These are phyloP conservation scores for Sturnus vulgaris DNA, from an alignment of 2,113 vertebrate genomes.

Conservation along the genomic window DNA sequence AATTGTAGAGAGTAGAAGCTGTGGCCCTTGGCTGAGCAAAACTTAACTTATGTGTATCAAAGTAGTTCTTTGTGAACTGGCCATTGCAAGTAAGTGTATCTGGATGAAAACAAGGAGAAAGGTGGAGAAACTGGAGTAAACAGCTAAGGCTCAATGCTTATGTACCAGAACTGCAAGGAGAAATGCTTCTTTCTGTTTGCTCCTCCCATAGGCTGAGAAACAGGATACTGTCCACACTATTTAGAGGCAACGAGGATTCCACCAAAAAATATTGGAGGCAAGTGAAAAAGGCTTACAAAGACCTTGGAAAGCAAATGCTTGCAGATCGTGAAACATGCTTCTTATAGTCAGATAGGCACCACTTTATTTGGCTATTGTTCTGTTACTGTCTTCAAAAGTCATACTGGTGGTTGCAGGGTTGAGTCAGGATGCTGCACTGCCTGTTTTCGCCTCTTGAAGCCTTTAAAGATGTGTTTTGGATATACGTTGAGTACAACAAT, in stretches of 20 bases:
- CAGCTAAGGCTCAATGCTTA: neutral
- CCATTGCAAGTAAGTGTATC: neutral
- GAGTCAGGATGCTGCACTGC: neutral
- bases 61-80: neutral
- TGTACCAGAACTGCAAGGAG: neutral
- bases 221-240: neutral
- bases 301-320: neutral
- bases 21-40: neutral
- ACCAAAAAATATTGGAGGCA: neutral
- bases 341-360: neutral
- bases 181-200: neutral
- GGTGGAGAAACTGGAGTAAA: neutral
- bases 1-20: neutral
- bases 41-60: neutral
- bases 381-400: neutral
- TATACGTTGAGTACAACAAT: neutral
- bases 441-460: neutral
- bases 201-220: neutral
- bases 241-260: neutral
- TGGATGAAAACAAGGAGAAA: neutral
- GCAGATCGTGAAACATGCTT: neutral
- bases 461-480: neutral
- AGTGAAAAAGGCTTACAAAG: neutral
- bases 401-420: neutral
- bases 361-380: neutral